Base-by-base conservation (phyloP, 2,113 vertebrate species). In the Chionis minor region DNA sequence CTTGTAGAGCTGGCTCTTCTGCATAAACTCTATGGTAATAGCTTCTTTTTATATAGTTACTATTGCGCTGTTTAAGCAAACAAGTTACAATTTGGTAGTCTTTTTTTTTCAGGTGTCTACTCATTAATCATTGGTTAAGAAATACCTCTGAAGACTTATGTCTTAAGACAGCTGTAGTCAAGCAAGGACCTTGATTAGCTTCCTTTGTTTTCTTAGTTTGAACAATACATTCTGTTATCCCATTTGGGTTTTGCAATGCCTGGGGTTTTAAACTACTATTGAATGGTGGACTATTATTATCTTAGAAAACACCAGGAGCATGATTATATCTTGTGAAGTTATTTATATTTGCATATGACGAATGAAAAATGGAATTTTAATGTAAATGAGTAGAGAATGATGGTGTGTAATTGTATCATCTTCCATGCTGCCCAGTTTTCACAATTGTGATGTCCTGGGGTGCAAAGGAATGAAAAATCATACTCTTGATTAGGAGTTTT, bases 211-310 rank as follows among this genome's bases (percentile, higher is more conserved):
- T 90, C 66, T 72, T 54, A 81, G 56, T 75, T 79, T 89, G 52
- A 95, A 92, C 91, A 97, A 95, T 94, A 45, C 40, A 45, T 88
- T 93, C 59, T 84, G 63, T 73, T 93, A 93, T 73, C 75, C 65
- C 38, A 32, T 84, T 95, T 86, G 33, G 26, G 7, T 93, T 96
- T 94, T 91, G 52, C 56, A 88, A 8, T 61, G 86, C 66, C 72
- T 87, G 65, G 33, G 55, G 30, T 94, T 94, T 94, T 58, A 94
- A 92, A 89, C 30, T 66, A 32, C 51, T 79, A 6, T 61, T 88
- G 70, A 91, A 93, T 71, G 47, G 51, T 71, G 47, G 51, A 44
- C 42, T 88, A 59, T 73, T 91, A 92, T 92, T 95, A 55, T 86
- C 81, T 89, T 78, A 65, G 86, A 93, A 91, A 96, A 91, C 80